Percentiles rank a stretch among this genome's conserved stretches.
Conservation (phyloP, 2,113 vertebrate species). For the Alectura lathami region DNA sequence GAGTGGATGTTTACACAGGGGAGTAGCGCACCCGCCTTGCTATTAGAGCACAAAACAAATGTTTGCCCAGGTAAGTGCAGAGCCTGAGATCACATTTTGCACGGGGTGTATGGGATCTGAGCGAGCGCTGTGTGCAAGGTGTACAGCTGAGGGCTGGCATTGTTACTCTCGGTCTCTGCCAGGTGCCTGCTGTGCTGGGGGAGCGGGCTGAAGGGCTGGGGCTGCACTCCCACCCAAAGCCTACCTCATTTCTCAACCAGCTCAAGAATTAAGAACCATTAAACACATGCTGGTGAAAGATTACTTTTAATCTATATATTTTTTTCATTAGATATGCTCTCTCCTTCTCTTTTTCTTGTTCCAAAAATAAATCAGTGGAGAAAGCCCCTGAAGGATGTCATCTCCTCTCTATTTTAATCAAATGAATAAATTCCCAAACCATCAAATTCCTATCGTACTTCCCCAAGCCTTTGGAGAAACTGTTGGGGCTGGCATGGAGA, state of each 20-base stretch:
- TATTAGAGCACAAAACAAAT: slow-evolving; percentile 37
- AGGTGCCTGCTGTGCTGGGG: accelerated
- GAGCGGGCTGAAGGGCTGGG: not conserved
- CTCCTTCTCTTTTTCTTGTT: not conserved
- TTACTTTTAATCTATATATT: not conserved
- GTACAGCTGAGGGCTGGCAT: not conserved
- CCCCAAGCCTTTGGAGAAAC: not conserved
- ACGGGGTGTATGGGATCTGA: not conserved
- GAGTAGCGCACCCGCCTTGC: not conserved
- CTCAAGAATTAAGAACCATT: not conserved
- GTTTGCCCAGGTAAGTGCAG: slow-evolving; percentile 35
- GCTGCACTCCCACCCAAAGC: not conserved
- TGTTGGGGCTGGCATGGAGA: not conserved
- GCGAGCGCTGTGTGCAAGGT: accelerated
- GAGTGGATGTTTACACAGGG: slow-evolving; percentile 22
- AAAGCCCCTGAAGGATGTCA: not conserved
- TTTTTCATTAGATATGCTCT: not conserved
- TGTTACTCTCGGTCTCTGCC: not conserved
- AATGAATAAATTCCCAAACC: not conserved
- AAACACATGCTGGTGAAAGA: not conserved
- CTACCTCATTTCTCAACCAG: not conserved
- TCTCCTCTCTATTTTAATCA: not conserved
- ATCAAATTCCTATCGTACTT: not conserved
- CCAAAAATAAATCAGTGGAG: not conserved
- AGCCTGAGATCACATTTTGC: not conserved